Conservation (phyloP, 2,888 invertebrate genomes). For the Orthosia cruda region DNA sequence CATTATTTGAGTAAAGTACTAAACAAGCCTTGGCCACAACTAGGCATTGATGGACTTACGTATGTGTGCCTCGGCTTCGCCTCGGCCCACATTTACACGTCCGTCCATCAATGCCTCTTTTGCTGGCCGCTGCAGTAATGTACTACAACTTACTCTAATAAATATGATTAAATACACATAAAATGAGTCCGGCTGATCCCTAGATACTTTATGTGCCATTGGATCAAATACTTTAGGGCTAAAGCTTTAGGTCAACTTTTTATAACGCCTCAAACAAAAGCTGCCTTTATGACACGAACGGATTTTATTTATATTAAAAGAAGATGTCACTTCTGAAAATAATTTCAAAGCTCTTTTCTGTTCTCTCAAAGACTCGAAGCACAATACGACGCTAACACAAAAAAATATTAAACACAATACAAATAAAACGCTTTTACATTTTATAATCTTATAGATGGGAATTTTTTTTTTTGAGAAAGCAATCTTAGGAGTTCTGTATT, state of each 20-base stretch:
- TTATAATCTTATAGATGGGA: slow-evolving; percentile 41
- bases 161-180: too few species aligned
- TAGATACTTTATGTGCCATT: neutral
- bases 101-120: too few species aligned
- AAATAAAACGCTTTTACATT: slow-evolving; percentile 52
- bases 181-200: neutral
- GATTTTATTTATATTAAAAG: slow-evolving; percentile 18
- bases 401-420: slow-evolving; percentile 51
- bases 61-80: too few species aligned
- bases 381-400: slow-evolving; percentile 36
- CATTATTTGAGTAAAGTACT: too few species aligned
- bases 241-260: neutral
- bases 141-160: too few species aligned
- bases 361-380: slow-evolving; percentile 38
- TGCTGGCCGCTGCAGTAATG: too few species aligned
- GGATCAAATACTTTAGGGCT: neutral
- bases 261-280: slow-evolving; percentile 17
- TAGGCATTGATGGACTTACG: too few species aligned
- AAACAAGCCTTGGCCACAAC: too few species aligned
- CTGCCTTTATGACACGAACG: slow-evolving; percentile 20
- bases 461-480: slow-evolving; percentile 27
- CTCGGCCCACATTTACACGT: too few species aligned
- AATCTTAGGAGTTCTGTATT: slow-evolving; percentile 5
- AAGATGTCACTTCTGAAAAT: slow-evolving; percentile 36
- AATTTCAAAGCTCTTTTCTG: slow-evolving; percentile 30